Base-by-base conservation (phyloP, 1,140 invertebrate species). In the Limonius californicus region DNA sequence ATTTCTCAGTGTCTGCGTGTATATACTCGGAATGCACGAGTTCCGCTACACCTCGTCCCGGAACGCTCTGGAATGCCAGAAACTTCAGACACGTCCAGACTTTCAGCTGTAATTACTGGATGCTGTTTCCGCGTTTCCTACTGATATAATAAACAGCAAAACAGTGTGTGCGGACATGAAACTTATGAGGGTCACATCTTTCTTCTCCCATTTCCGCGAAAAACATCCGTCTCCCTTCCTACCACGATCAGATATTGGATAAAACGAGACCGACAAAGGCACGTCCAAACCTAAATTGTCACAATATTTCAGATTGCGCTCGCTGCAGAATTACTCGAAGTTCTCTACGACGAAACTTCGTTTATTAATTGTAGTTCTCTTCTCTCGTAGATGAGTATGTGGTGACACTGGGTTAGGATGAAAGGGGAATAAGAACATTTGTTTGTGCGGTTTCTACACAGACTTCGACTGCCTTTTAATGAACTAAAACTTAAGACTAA, bases 1-100 rank as follows among this genome's bases (percentile, higher is more conserved):
- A 72, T 72, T 72, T 70, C 70, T 72, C 70, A 68, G 61, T 60
- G 70, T 70, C 67, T 67, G 57, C 62, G 62, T 66, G 63, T 64
- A 64, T 62, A 61, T 39, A 21, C 47, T 43, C 57, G 67, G 65
- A 67, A 69, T 69, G 62, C 65, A 64, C 67, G 64, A 66, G 58
- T 69, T 68, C 42, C 53, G 42, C 54, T 63, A 56, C 59, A 62
- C 68, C 61, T 59, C 57, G 60, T 63, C 59, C 61, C 54, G 32
- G 55, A 57, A 57, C 64, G 50, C 42, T 53, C 54, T 58, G 65
- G 68, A 68, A 70, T 68, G 63, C 65, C 59, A 68, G 64, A 58
- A 65, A 66, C 68, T 68, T 64, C 56, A 67, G 67, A 69, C 69
- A 69, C 65, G 69, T 71, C 69, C 69, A 70, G 67, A 69, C 65